phyloP scores from a whole-genome alignment of 2,797 vertebrate genomes.

The Gymnopithys bicolor region DNA sequence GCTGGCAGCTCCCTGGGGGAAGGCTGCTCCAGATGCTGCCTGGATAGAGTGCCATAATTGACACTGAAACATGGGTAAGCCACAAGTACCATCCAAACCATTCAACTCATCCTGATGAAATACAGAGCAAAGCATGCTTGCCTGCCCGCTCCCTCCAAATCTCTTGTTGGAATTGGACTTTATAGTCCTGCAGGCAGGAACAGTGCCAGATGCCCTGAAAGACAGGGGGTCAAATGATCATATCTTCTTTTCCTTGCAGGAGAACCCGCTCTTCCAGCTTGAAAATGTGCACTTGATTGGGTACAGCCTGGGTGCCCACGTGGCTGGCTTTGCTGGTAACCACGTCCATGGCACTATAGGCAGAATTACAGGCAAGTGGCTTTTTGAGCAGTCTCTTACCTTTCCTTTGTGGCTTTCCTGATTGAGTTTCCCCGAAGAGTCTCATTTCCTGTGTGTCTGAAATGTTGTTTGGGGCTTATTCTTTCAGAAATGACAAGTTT shows the following conservation, averaged over 20 bases:
- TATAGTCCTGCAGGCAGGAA: neutral
- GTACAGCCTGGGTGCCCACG: constrained; percentile 95
- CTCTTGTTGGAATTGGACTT: neutral
- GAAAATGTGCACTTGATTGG: constrained; percentile 92
- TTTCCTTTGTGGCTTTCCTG: neutral
- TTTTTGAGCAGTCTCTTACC: neutral
- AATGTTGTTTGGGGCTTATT: neutral
- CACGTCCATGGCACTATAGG: constrained; percentile 86
- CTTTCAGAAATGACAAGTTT: neutral
- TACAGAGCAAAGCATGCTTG: rapidly evolving
- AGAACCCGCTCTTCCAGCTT: constrained; percentile 81
- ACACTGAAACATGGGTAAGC: neutral
- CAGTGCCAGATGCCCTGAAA: neutral
- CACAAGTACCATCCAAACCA: neutral
- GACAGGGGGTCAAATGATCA: neutral
- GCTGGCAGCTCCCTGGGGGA: neutral
- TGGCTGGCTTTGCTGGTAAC: constrained; percentile 90
- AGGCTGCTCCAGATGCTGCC: neutral
- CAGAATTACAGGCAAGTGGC: constrained; percentile 89
- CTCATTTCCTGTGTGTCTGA: neutral
- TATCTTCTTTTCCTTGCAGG: constrained; percentile 71
- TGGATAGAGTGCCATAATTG: rapidly evolving
- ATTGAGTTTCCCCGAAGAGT: neutral
- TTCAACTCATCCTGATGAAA: neutral
- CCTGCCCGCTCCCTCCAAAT: rapidly evolving